These are phyloP conservation scores for Keiferia lycopersicella DNA, from an alignment of 2,888 invertebrate species.

Conservation along the genomic window DNA sequence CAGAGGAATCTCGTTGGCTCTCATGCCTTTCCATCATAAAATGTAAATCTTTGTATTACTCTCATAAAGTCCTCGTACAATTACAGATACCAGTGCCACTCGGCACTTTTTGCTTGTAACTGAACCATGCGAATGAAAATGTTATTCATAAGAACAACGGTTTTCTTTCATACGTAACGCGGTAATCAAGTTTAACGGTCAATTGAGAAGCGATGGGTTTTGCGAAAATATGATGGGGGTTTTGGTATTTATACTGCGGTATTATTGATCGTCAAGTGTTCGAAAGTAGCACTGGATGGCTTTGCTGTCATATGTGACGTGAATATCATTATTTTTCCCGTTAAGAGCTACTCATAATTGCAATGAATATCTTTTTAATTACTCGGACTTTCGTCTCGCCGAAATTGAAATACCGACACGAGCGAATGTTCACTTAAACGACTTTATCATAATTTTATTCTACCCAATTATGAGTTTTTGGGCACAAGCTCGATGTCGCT, in stretches of 20 bases:
- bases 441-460: constrained; percentile 4
- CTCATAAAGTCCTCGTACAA: constrained; percentile 61
- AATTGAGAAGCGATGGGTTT: constrained; percentile 20
- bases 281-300: neutral
- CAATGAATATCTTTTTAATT: neutral
- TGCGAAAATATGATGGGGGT: neutral
- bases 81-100: constrained; percentile 41
- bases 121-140: constrained; percentile 55
- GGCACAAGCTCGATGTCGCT: constrained; percentile 4
- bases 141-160: constrained; percentile 30
- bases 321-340: constrained; percentile 30
- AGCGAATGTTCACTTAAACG: constrained; percentile 1
- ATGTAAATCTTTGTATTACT: constrained; percentile 69
- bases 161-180: constrained; percentile 29
- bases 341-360: constrained; percentile 8
- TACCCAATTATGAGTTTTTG: constrained; percentile 8
- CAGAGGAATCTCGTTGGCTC: constrained; percentile 57
- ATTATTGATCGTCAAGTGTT: neutral
- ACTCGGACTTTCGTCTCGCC: constrained; percentile 3
- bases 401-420: constrained; percentile 11
- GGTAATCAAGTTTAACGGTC: constrained; percentile 50
- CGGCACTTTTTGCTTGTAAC: constrained; percentile 30
- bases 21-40: constrained; percentile 72
- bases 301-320: neutral
- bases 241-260: neutral